A percentile compares a stretch with the other conserved stretches of the same genome.
phyloP scores from a whole-genome alignment of 2,888 invertebrate genomes.

The Glaucopsyche alexis region DNA sequence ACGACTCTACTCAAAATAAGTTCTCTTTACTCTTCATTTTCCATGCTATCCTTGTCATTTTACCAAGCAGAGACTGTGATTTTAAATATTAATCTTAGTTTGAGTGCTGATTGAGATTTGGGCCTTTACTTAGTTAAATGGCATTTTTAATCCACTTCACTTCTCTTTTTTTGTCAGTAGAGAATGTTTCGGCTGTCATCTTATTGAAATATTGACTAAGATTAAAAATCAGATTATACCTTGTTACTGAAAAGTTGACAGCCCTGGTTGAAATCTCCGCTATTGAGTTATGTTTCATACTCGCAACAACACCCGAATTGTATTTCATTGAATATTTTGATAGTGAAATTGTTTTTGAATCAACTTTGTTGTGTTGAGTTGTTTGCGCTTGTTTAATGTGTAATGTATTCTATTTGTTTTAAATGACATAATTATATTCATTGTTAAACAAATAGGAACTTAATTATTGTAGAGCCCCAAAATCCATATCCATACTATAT shows the following conservation, averaged over 20 bases:
- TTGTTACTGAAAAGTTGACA: not conserved
- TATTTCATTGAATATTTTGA: conserved; percentile 27
- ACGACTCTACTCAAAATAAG: no score
- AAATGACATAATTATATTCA: conserved; percentile 29
- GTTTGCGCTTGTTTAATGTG: conserved; percentile 12
- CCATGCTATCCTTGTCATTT: no score
- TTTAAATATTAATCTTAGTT: no score
- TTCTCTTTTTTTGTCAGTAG: no score
- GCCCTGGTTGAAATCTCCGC: conserved; percentile 51
- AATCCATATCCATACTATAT: no score
- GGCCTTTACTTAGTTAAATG: no score
- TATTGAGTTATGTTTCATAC: conserved; percentile 73
- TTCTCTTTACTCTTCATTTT: no score
- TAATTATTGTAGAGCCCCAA: not conserved
- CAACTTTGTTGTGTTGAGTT: not conserved
- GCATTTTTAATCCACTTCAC: no score
- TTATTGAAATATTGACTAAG: not conserved
- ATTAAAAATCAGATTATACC: not conserved
- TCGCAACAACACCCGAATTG: conserved; percentile 44
- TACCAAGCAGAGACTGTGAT: no score
- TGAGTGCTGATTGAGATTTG: no score
- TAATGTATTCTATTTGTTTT: conserved; percentile 31
- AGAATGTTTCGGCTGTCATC: not conserved
- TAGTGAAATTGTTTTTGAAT: conserved; percentile 18
- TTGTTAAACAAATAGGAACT: not conserved